A percentile compares a stretch with the other conserved stretches of the same genome.
These are phyloP conservation scores for Mycteria americana DNA, from an alignment of 2,797 vertebrate species.

Conservation along the genomic window DNA sequence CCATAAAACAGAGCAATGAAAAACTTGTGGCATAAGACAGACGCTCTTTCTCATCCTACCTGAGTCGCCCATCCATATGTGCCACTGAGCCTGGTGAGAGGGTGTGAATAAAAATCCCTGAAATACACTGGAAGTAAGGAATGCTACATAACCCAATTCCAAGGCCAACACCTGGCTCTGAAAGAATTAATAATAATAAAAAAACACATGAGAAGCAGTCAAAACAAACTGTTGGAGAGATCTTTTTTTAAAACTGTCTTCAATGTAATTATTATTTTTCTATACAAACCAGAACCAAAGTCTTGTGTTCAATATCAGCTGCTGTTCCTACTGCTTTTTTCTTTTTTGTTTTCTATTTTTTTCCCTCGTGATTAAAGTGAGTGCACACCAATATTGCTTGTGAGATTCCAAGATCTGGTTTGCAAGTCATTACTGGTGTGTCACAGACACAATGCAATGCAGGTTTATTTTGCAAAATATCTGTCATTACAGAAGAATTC, in stretches of 20 bases:
- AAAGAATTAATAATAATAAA: neutral
- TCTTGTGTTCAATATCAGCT: neutral
- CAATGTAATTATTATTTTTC: neutral
- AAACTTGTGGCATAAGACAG: neutral
- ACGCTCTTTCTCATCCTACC: slow-evolving; percentile 68
- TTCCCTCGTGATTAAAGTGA: neutral
- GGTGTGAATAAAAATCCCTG: slow-evolving; percentile 90
- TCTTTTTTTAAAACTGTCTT: neutral
- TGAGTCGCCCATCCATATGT: slow-evolving; percentile 90
- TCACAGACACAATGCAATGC: neutral
- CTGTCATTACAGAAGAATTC: neutral
- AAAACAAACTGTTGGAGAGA: neutral
- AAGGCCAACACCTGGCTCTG: slow-evolving; percentile 91
- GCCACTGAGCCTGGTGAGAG: slow-evolving; percentile 93
- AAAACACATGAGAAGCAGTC: neutral
- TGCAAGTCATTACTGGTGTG: neutral
- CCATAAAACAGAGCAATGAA: neutral
- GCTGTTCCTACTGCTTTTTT: neutral
- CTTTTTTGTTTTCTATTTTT: neutral
- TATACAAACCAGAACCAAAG: neutral
- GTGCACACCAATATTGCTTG: neutral
- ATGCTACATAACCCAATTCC: slow-evolving; percentile 92
- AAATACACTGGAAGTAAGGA: slow-evolving; percentile 82
- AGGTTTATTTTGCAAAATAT: neutral
- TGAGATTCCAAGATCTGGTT: neutral